These are phyloP conservation scores for Alces alces DNA, from an alignment of 2,113 vertebrate genomes.

Conservation along the genomic window DNA sequence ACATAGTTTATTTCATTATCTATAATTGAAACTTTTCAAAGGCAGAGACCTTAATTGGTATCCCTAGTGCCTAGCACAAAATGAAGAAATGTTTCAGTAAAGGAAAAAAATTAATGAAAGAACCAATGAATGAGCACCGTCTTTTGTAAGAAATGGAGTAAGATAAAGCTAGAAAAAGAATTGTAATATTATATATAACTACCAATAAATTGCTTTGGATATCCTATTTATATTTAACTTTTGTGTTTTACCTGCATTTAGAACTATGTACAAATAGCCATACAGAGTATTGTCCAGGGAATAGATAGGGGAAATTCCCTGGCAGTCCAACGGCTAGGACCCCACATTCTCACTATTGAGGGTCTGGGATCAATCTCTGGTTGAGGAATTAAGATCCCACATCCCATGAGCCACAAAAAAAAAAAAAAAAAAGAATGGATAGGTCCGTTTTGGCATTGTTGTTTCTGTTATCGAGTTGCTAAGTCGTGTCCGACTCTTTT, in stretches of 20 bases:
- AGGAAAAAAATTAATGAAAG: neutral
- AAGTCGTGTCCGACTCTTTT: neutral
- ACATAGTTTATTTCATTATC: neutral
- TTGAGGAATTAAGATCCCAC: neutral
- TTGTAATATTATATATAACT: neutral
- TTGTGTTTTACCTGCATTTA: neutral
- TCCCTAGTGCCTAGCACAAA: neutral
- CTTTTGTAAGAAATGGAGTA: neutral
- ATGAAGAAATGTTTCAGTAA: neutral
- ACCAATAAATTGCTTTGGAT: neutral
- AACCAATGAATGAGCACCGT: neutral
- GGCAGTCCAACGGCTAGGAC: neutral
- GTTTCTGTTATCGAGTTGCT: neutral
- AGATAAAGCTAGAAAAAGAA: neutral
- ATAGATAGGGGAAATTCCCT: neutral
- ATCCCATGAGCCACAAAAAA: neutral
- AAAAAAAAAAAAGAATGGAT: neutral
- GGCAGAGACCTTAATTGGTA: neutral
- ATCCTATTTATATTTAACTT: neutral
- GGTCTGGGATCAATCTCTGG: neutral
- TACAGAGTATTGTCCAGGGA: neutral
- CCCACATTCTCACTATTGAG: neutral
- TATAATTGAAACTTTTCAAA: neutral
- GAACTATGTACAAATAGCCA: neutral
- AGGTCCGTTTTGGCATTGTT: neutral